phyloP scores from a whole-genome alignment of 2,113 vertebrate species.

The Fregata magnificens region DNA sequence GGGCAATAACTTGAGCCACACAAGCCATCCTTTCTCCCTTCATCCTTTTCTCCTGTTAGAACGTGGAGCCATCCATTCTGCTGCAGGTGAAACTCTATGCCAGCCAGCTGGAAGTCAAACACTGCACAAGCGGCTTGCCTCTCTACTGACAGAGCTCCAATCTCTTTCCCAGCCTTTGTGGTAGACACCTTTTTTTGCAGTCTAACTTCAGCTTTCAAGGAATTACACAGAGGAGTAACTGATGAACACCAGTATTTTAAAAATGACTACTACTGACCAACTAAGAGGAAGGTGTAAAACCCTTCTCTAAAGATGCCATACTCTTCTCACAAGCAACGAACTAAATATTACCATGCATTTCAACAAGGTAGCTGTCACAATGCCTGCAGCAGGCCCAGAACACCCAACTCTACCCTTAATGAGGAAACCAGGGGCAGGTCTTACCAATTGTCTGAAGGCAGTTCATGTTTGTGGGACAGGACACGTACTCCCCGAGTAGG shows the following conservation, averaged over 20 bases:
- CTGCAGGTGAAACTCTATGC: not conserved
- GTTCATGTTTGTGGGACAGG: not conserved
- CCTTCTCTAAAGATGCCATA: not conserved
- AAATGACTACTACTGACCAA: not conserved
- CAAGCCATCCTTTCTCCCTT: not conserved
- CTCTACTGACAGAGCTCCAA: not conserved
- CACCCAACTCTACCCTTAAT: not conserved
- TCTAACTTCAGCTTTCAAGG: not conserved
- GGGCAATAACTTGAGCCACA: not conserved
- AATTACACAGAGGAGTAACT: not conserved
- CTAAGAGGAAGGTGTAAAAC: not conserved
- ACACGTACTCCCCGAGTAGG: not conserved
- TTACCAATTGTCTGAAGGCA: not conserved
- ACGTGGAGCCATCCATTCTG: fast-evolving
- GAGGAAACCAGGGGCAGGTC: not conserved
- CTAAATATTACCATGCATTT: not conserved
- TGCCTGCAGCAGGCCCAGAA: not conserved
- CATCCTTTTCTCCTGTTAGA: not conserved
- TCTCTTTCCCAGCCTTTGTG: not conserved
- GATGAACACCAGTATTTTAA: not conserved
- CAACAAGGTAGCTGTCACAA: not conserved
- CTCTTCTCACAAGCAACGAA: not conserved
- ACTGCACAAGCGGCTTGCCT: not conserved
- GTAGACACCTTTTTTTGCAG: not conserved
- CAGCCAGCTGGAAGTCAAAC: not conserved